Evolutionary conservation across 2,888 invertebrate genomes (phyloP), one percentile per base, ranked within the genome.

Genomic region (Opisthograptis luteolata): DNA sequence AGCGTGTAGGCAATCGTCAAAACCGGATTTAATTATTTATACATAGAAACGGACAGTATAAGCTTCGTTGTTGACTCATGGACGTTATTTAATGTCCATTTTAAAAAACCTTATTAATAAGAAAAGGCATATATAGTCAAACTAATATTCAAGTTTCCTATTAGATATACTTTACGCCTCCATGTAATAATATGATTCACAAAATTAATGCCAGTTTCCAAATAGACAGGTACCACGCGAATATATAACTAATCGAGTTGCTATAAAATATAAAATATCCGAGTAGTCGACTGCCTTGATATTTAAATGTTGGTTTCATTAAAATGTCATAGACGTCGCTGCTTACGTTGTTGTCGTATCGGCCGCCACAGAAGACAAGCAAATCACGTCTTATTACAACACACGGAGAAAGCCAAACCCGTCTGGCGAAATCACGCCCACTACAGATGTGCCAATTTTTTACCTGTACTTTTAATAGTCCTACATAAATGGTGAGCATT

Each of bases 351-450:
- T 42, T 40, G 20, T 35, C 30, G 44, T 45, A 55, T 47, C 50
- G 58, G 41, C 55, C 49, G 55, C 37, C 35, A 53, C 61, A 55
- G 63, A 62, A 55, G 60, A 60, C 43, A 56, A 55, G 60, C 62
- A 60, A 53, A 41, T 48, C 60, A 63, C 63, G 58, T 49, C 43
- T 57, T 59, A 44, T 87, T 84, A 76, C 85, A 79, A 84, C 81
- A 84, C 66, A 62, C 65, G 76, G 88, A 86, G 89, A 90, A 89
- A 90, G 89, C 82, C 68, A 77, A 69, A 70, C 55, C 75, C 70
- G 79, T 70, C 81, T 87, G 87, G 87, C 83, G 87, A 89, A 89
- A 88, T 84, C 85, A 81, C 87, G 77, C 89, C 87, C 85, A 88
- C 89, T 71, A 64, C 76, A 67, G 69, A 73, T 81, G 86, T 81